phyloP scores from a whole-genome alignment of 1,140 invertebrate genomes.

The Brachionus plicatilis region DNA sequence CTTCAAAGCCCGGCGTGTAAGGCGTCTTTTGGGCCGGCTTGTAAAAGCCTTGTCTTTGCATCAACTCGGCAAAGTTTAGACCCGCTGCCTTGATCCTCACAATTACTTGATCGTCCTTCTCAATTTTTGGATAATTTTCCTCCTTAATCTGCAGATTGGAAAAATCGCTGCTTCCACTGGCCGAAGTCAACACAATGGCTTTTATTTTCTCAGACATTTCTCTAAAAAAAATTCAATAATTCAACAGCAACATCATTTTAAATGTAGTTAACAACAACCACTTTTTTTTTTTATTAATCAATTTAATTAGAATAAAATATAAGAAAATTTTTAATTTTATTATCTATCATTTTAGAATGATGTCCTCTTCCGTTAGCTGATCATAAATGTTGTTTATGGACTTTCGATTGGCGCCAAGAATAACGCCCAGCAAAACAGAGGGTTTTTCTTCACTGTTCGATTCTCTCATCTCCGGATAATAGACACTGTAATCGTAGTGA shows the following conservation, averaged over 20 bases:
- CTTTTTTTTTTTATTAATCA: not conserved
- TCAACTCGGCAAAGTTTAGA: slow-evolving; percentile 59
- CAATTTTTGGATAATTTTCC: slow-evolving; percentile 31
- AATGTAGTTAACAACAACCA: not conserved
- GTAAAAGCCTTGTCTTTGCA: slow-evolving; percentile 55
- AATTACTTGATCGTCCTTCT: slow-evolving; percentile 40
- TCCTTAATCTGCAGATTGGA: slow-evolving; percentile 35
- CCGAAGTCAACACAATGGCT: slow-evolving; percentile 30
- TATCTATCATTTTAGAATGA: slow-evolving; percentile 9
- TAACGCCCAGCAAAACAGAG: slow-evolving; percentile 3
- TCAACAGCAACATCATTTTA: not conserved
- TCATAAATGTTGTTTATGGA: not conserved
- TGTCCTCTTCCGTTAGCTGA: slow-evolving; percentile 32
- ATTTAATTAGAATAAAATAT: not conserved
- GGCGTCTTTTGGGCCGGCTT: slow-evolving; percentile 47
- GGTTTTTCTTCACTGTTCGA: not conserved
- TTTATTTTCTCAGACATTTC: slow-evolving; percentile 30
- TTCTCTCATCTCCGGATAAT: slow-evolving; percentile 28
- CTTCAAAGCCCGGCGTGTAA: slow-evolving; percentile 58
- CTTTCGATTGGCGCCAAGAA: slow-evolving; percentile 30
- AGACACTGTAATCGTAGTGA: slow-evolving; percentile 26
- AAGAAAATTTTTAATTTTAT: not conserved
- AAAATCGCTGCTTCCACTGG: slow-evolving; percentile 19
- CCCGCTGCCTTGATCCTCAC: slow-evolving; percentile 40
- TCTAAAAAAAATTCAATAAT: not conserved